Conservation (phyloP, 2,113 vertebrate species). For the Orcinus orca region DNA sequence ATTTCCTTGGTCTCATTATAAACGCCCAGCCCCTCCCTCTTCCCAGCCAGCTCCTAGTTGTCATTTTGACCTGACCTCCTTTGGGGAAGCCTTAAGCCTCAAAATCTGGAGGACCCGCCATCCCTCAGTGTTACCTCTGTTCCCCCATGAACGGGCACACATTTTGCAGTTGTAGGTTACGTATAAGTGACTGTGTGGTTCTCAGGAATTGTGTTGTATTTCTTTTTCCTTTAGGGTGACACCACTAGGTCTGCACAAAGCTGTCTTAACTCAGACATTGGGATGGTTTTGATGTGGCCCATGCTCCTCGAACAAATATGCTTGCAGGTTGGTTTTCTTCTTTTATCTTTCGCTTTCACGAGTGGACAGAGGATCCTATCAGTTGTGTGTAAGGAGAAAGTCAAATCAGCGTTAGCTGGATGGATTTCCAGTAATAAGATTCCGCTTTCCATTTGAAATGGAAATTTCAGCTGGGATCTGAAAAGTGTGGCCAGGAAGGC, state of each 20-base stretch:
- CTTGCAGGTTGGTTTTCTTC: not conserved
- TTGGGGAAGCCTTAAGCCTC: not conserved
- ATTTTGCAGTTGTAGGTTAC: not conserved
- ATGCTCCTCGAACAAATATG: not conserved
- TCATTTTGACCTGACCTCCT: not conserved
- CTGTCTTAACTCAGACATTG: not conserved
- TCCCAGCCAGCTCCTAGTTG: not conserved
- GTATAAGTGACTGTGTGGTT: not conserved
- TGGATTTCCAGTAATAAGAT: not conserved
- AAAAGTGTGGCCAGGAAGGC: not conserved
- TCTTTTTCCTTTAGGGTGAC: not conserved
- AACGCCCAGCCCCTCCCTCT: not conserved
- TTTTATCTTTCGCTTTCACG: not conserved
- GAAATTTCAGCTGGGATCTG: not conserved
- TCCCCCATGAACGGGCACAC: not conserved
- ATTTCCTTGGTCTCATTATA: not conserved
- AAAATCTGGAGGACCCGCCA: not conserved
- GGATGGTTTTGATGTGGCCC: not conserved
- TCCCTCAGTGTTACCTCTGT: not conserved
- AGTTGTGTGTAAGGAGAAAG: not conserved
- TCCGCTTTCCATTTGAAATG: not conserved
- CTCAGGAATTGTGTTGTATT: not conserved
- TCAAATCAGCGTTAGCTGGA: not conserved
- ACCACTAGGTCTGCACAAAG: not conserved
- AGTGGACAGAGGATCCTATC: not conserved